Evolutionary conservation across 2,888 invertebrate species (phyloP).

Genomic region (Agrochola litura): DNA sequence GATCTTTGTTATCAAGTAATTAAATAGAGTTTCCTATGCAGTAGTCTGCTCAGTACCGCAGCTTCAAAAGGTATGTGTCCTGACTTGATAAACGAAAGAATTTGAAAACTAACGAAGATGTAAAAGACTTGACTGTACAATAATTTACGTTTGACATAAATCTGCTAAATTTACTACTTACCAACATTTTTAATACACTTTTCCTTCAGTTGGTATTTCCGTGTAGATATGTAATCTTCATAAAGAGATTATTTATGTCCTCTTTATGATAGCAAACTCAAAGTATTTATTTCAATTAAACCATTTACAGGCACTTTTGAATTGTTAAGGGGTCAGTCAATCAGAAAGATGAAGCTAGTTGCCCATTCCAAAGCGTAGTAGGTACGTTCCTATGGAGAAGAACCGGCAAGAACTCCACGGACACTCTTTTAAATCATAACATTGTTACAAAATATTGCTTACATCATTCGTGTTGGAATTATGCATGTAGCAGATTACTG

Average conservation of each 20-base stretch:
- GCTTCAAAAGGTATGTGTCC: background rate
- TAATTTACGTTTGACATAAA: background rate
- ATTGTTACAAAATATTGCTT: too few relatives aligned
- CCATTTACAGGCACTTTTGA: too few relatives aligned
- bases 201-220: background rate
- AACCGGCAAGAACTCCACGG: too few relatives aligned
- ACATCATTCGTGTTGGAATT: too few relatives aligned
- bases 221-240: background rate
- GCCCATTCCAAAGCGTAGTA: too few relatives aligned
- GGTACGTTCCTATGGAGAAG: too few relatives aligned
- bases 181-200: background rate
- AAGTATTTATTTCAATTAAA: too few relatives aligned
- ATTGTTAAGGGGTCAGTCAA: too few relatives aligned
- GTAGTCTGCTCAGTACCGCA: background rate
- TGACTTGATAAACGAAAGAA: background rate
- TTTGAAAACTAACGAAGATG: background rate
- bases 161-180: background rate
- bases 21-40: background rate
- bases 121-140: background rate
- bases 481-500: slow-evolving; percentile 8
- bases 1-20: background rate
- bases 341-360: too few relatives aligned
- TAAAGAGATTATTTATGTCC: background rate
- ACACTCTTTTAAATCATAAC: too few relatives aligned
- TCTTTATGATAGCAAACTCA: background rate